Conservation (phyloP, 1,140 invertebrate species). For the Philotrypesis tridentata region DNA sequence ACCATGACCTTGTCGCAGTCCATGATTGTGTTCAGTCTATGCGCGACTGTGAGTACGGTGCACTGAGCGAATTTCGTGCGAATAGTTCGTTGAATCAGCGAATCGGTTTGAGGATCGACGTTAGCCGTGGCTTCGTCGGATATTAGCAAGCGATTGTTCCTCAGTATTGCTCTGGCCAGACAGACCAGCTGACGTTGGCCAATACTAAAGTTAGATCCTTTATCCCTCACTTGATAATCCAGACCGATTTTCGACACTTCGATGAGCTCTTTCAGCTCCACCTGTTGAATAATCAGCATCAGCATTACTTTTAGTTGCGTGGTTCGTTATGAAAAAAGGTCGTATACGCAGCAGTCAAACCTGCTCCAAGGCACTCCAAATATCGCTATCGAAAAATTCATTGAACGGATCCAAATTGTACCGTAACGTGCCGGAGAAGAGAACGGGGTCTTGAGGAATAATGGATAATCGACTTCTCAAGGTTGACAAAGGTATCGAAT, state of each 20-base stretch:
- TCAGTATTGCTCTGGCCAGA: conserved; percentile 79
- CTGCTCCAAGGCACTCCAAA: conserved; percentile 82
- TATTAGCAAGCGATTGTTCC: conserved; percentile 80
- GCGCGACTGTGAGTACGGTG: conserved; percentile 80
- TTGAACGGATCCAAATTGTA: conserved; percentile 79
- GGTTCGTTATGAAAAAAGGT: too few species aligned
- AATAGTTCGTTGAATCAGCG: conserved; percentile 72
- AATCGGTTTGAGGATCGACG: conserved; percentile 78
- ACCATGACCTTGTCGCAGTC: conserved; percentile 79
- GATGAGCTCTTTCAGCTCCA: conserved; percentile 70
- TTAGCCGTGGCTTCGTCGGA: conserved; percentile 87
- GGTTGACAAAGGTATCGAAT: conserved; percentile 78
- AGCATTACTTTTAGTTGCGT: too few species aligned
- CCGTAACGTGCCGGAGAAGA: conserved; percentile 78
- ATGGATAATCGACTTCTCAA: conserved; percentile 78
- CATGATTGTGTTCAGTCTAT: conserved; percentile 76
- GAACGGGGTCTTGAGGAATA: conserved; percentile 81
- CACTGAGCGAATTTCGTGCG: conserved; percentile 70
- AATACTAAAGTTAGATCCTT: conserved; percentile 80
- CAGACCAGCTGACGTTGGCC: conserved; percentile 83
- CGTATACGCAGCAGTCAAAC: too few species aligned
- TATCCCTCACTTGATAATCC: conserved; percentile 75
- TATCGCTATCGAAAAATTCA: conserved; percentile 74
- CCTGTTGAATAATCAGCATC: conserved; percentile 61
- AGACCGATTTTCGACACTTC: conserved; percentile 65